Evolutionary conservation across 1,140 invertebrate genomes (phyloP).

Genomic region (Cydia pomonella): DNA sequence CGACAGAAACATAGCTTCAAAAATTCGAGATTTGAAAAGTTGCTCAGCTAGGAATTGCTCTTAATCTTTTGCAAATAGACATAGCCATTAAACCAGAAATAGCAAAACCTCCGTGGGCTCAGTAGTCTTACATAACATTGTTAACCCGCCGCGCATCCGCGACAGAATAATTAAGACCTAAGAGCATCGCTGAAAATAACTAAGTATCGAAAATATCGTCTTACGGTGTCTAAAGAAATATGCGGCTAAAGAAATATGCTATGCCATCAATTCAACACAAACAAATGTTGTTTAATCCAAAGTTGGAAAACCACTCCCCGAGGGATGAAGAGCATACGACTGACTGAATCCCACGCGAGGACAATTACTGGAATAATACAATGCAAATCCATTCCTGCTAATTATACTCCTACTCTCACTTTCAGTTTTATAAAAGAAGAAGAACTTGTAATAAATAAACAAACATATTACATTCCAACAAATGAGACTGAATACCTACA

Average conservation of each 20-base stretch:
- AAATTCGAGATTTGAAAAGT: too few relatives aligned
- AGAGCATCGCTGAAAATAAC: neutral
- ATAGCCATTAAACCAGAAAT: neutral
- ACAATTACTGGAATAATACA: neutral
- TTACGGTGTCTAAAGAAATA: neutral
- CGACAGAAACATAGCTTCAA: too few relatives aligned
- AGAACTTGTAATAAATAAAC: neutral
- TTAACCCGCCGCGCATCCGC: neutral
- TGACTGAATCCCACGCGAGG: neutral
- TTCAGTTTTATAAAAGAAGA: neutral
- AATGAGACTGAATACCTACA: neutral
- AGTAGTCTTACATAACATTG: neutral
- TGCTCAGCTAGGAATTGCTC: too few relatives aligned
- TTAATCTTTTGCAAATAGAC: neutral
- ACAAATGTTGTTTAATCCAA: too few relatives aligned
- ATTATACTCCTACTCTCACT: neutral
- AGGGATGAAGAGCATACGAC: neutral
- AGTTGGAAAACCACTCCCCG: neutral
- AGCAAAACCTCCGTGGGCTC: neutral
- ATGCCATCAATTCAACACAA: too few relatives aligned
- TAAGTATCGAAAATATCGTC: neutral
- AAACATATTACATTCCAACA: neutral
- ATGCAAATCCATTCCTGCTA: neutral
- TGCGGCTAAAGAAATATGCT: neutral
- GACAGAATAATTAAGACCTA: neutral